Base-by-base conservation (phyloP, 2,888 invertebrate species). In the Neoitamus cyanurus region DNA sequence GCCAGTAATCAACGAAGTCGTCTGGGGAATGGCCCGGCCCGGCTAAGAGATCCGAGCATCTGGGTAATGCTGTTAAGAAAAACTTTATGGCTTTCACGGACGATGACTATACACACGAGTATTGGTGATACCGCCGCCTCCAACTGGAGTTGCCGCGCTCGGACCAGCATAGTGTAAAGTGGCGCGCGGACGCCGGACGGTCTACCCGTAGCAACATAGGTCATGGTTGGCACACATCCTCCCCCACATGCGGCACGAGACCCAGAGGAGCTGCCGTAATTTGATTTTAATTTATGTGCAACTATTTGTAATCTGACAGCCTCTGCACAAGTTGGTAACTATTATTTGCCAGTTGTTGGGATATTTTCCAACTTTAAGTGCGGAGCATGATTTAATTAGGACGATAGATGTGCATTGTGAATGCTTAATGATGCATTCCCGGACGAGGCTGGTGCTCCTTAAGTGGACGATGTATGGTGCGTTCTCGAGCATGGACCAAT, bases 1-100 rank as follows among this genome's bases (percentile, higher is more conserved):
- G 46, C 77, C 13, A 46, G 77, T 77, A 77, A 77, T 77, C 77
- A 77, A 77, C 77, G 77, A 46, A 77, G 77, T 77, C 77, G 46
- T 46, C 77, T 28, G 42, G 77, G 46, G 77, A 77, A 30, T 77
- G 30, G 20, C n/a, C 34, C 20, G 73, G n/a, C 58, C 58, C 58
- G 20, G 73, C 73, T 36, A 73, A 34, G 73, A 73, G 73, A 73
- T 73, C 73, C 11, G 73, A n/a, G 73, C 73, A 73, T 73, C 73
- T 73, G 73, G 36, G 20, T 34, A 36, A 73, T 73, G 36, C 36
- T 73, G 73, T 73, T 73, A 73, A 73, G 73, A 73, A 73, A 73
- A 73, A 73, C 36, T 73, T 73, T 36, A 73, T 34, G 20, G 73
- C 20, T 73, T 73, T 31, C 4, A 15, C 34, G n/a, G 15, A 36